Evolutionary conservation across 2,113 vertebrate species (phyloP), one percentile per base, ranked within the genome.

Genomic region (Corythaeola cristata): DNA sequence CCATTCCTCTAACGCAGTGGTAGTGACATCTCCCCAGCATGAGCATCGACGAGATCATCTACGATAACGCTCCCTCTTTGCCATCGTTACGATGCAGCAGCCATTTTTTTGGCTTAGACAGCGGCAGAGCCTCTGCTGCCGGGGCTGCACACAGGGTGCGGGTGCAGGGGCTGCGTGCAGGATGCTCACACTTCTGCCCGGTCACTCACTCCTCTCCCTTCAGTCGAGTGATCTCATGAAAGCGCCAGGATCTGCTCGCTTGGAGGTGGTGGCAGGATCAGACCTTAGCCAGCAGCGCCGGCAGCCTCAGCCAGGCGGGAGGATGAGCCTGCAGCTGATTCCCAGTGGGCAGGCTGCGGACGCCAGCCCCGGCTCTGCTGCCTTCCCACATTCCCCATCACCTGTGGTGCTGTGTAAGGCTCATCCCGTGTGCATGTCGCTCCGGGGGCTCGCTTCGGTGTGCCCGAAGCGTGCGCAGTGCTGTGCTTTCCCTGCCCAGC

Each of bases 371-470:
- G 8, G 4, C 41, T 62, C 47, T 64, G 74, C 56, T 64, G 37
- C 32, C 55, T 53, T 84, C 81, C 45, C 14, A 11, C 0, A 3
- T 62, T 74, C 27, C 17, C 39, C 22, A 3, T 69, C 62, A 33
- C 50, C 33, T 5, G 8, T 0, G 1, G 22, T 6, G 17, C 58
- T 9, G 37, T 12, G 60, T 37, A 12, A 41, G 84, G 18, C 56
- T 89, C 47, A 6, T 21, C 33, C 41, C 4, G 2, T 0, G 0
- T 0, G 2, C 14, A 0, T 17, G 1, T 18, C 16, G 1, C 76
- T 67, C 69, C 2, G 5, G 33, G 44, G 52, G 32, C 62, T 64
- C 3, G 3, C 44, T 73, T 35, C 5, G 5, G 28, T 55, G 59
- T 71, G 32, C 59, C 44, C 4, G 0, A 28, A 49, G 52, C 3